phyloP scores from a whole-genome alignment of 1,140 invertebrate genomes.

The Saxidomus purpurata region DNA sequence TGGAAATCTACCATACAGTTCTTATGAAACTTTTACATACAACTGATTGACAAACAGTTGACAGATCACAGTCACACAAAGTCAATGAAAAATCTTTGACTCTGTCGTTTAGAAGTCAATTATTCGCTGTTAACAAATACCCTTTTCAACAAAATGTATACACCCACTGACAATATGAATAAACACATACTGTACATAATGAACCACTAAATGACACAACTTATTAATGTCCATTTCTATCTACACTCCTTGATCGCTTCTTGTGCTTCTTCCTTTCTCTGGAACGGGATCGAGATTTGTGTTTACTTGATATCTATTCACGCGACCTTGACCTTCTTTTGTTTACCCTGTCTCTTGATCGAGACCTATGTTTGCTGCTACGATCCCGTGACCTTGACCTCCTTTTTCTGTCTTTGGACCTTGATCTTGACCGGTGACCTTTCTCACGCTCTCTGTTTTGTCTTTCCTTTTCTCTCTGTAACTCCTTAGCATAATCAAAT shows the following conservation, averaged over 20 bases:
- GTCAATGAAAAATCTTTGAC: too few relatives aligned
- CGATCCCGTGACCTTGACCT: constrained; percentile 58
- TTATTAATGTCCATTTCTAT: constrained; percentile 23
- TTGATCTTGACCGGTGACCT: constrained; percentile 62
- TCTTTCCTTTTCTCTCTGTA: constrained; percentile 80
- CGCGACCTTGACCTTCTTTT: constrained; percentile 59
- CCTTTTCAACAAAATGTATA: not conserved
- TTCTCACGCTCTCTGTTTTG: too few relatives aligned
- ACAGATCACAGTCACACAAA: too few relatives aligned
- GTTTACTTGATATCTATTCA: not conserved
- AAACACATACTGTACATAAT: not conserved
- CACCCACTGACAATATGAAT: not conserved
- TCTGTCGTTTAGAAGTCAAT: too few relatives aligned
- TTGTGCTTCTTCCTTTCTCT: constrained; percentile 58
- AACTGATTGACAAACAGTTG: too few relatives aligned
- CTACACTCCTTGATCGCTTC: constrained; percentile 10
- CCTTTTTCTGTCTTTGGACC: constrained; percentile 32
- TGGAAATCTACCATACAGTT: too few relatives aligned
- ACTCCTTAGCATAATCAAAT: constrained; percentile 79
- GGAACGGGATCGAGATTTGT: constrained; percentile 45
- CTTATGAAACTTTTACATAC: too few relatives aligned
- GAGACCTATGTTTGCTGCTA: constrained; percentile 52
- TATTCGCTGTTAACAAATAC: not conserved
- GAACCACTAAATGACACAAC: not conserved
- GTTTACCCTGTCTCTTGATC: constrained; percentile 55